phyloP scores from a whole-genome alignment of 1,140 invertebrate genomes.

The Aphidius ervi region DNA sequence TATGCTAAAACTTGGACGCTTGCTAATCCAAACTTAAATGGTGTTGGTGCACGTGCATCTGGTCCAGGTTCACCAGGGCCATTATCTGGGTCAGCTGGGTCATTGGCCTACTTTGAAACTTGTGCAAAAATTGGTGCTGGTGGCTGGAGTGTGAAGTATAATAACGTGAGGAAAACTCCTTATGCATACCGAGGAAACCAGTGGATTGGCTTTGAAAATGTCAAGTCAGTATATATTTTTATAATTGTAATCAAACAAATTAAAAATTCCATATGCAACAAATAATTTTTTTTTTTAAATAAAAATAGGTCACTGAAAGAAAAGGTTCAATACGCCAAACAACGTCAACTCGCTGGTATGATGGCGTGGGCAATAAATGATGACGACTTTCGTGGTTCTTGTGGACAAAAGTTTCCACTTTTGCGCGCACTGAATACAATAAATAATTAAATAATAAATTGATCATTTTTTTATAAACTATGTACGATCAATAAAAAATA shows the following conservation, averaged over 20 bases:
- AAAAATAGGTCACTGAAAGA: too few relatives aligned
- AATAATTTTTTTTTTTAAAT: too few relatives aligned
- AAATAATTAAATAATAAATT: too few relatives aligned
- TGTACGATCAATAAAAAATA: too few relatives aligned
- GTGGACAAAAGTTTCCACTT: constrained; percentile 58
- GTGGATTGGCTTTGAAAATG: constrained; percentile 80
- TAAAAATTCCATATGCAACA: too few relatives aligned
- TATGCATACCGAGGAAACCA: constrained; percentile 69
- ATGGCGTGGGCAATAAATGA: constrained; percentile 79
- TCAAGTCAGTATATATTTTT: constrained; percentile 45
- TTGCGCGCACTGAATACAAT: constrained; percentile 51
- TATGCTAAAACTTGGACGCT: constrained; percentile 69
- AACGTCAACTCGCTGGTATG: constrained; percentile 60
- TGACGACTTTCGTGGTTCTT: constrained; percentile 70
- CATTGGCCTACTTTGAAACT: constrained; percentile 46
- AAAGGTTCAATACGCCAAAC: too few relatives aligned
- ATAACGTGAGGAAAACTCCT: constrained; percentile 41
- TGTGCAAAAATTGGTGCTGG: constrained; percentile 23
- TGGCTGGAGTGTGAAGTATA: constrained; percentile 2
- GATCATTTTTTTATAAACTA: too few relatives aligned
- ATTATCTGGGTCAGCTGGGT: constrained; percentile 49
- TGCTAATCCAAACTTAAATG: constrained; percentile 36
- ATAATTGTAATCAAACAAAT: too few relatives aligned
- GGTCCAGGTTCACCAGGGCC: constrained; percentile 42
- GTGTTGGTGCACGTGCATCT: constrained; percentile 37